Conservation (phyloP, 2,113 vertebrate species). For the Aix galericulata region DNA sequence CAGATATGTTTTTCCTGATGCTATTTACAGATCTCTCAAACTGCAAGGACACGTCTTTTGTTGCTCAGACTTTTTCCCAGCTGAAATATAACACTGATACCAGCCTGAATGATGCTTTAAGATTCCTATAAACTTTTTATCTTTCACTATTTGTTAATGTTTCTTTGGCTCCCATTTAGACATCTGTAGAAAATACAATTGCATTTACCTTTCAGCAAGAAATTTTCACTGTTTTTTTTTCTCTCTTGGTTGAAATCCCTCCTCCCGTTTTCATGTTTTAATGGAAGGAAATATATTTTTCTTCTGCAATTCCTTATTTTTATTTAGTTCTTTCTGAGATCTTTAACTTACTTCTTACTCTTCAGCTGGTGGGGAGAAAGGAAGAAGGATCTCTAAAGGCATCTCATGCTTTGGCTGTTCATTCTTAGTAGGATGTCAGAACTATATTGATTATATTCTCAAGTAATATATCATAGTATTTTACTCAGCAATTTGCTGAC, state of each 20-base stretch:
- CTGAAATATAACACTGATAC: conserved; percentile 19
- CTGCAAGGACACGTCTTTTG: conserved; percentile 13
- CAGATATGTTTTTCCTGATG: not conserved
- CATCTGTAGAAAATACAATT: conserved; percentile 15
- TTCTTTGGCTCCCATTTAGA: conserved; percentile 8
- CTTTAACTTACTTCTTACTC: not conserved
- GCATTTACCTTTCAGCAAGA: conserved; percentile 21
- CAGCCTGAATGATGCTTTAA: conserved; percentile 24
- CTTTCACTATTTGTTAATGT: not conserved
- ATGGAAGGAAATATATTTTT: not conserved
- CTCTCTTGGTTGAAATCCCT: not conserved
- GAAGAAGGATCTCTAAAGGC: not conserved
- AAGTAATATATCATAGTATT: not conserved
- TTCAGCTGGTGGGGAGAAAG: not conserved
- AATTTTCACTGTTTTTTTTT: not conserved
- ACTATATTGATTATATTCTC: not conserved
- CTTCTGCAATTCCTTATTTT: not conserved
- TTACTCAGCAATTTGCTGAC: not conserved
- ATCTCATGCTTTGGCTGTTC: not conserved
- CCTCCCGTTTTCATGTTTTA: not conserved
- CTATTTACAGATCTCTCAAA: conserved; percentile 11
- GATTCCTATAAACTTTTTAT: conserved; percentile 32
- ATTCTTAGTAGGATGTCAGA: not conserved
- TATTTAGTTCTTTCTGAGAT: not conserved
- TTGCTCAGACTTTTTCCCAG: not conserved